Percentiles rank a stretch among this genome's conserved stretches.
Conservation (phyloP, 2,888 invertebrate genomes). For the Prenolepis imparis region DNA sequence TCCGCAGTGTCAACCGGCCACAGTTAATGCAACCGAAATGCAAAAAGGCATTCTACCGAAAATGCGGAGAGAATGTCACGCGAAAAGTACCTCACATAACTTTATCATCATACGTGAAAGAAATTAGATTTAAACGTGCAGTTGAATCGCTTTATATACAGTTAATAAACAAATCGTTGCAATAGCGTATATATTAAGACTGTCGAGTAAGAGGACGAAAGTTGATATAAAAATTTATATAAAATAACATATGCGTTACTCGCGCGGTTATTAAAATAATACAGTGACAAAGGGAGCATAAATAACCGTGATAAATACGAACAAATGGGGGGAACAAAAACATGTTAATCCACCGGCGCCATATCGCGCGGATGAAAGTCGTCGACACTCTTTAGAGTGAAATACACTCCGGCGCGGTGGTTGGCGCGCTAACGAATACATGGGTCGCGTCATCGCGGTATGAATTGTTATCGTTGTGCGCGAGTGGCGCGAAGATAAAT, state of each 20-base stretch:
- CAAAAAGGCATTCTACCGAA: conserved; percentile 1
- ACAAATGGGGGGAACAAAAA: not conserved
- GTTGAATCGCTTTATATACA: too few species aligned
- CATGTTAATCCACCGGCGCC: conserved; percentile 17
- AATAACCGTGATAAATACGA: conserved; percentile 12
- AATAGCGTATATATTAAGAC: too few species aligned
- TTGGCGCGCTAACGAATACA: conserved; percentile 61
- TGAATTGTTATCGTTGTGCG: conserved; percentile 73
- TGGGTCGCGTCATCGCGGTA: conserved; percentile 58
- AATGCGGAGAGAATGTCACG: not conserved
- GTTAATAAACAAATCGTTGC: too few species aligned
- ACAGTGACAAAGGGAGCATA: not conserved
- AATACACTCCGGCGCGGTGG: conserved; percentile 39
- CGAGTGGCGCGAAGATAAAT: conserved; percentile 66
- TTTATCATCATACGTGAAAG: not conserved
- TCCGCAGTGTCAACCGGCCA: conserved; percentile 14
- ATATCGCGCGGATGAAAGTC: conserved; percentile 39
- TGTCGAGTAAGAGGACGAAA: too few species aligned
- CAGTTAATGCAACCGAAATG: conserved; percentile 16
- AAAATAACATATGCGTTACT: too few species aligned
- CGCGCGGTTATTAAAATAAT: too few species aligned
- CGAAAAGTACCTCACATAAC: not conserved
- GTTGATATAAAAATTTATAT: too few species aligned
- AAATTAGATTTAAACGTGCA: not conserved
- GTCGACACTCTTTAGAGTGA: conserved; percentile 41